phyloP scores from a whole-genome alignment of 1,140 invertebrate species.

The Cydia pomonella region DNA sequence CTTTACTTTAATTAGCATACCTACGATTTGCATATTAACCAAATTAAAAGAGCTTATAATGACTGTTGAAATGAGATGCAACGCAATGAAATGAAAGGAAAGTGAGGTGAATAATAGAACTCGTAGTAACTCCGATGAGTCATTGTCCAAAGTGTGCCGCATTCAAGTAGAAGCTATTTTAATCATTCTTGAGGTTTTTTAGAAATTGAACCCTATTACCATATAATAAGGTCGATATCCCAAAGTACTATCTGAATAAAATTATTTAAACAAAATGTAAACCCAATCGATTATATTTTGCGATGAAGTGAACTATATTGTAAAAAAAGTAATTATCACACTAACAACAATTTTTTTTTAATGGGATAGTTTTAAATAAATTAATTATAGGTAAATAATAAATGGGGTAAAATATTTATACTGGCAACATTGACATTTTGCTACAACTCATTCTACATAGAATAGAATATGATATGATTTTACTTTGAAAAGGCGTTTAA shows the following conservation, averaged over 20 bases:
- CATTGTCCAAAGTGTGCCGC: background rate
- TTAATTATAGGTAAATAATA: background rate
- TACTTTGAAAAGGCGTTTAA: background rate
- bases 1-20: no score
- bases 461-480: background rate
- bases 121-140: constrained; percentile 26
- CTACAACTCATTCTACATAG: constrained; percentile 12
- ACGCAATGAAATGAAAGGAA: background rate
- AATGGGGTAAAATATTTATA: background rate
- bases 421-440: constrained; percentile 12
- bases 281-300: no score
- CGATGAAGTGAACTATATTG: no score
- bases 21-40: background rate
- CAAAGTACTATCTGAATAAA: background rate
- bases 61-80: no score
- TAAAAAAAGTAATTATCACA: no score
- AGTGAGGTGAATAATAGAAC: constrained; percentile 12
- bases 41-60: background rate
- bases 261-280: no score
- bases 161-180: constrained; percentile 8
- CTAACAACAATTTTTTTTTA: no score
- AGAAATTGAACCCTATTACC: background rate
- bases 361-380: background rate
- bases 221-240: background rate
- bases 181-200: background rate